Conservation (phyloP, 2,888 invertebrate genomes). For the Tachystola acroxantha region DNA sequence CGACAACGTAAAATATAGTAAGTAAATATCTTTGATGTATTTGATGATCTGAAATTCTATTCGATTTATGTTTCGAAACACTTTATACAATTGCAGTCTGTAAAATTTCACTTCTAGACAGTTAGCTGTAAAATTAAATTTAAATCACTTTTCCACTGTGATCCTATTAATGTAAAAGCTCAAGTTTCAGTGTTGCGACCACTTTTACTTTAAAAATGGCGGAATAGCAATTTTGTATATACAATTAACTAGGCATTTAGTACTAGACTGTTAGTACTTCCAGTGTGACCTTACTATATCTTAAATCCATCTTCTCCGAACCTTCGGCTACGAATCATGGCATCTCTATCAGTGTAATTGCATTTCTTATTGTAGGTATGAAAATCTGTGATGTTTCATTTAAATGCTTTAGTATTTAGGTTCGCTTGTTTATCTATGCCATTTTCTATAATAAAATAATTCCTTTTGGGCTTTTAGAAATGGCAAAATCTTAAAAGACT, state of each 20-base stretch:
- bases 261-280: constrained; percentile 59
- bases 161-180: constrained; percentile 74
- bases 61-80: no score
- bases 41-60: no score
- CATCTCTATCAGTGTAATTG: constrained; percentile 35
- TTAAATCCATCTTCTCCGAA: constrained; percentile 30
- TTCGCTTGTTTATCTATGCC: constrained; percentile 17
- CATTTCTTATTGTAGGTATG: constrained; percentile 51
- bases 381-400: constrained; percentile 69
- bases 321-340: constrained; percentile 45
- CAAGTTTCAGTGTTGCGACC: constrained; percentile 68
- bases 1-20: no score
- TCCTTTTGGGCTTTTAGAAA: no score
- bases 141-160: constrained; percentile 78
- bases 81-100: no score
- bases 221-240: constrained; percentile 59
- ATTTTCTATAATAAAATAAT: neutral
- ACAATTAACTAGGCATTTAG: constrained; percentile 43
- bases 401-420: constrained; percentile 41
- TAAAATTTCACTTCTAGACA: constrained; percentile 5
- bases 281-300: constrained; percentile 70
- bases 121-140: constrained; percentile 46
- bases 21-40: no score
- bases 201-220: constrained; percentile 34
- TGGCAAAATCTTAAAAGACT: no score